Conservation (phyloP, 2,113 vertebrate genomes). For the Trogon melanurus region DNA sequence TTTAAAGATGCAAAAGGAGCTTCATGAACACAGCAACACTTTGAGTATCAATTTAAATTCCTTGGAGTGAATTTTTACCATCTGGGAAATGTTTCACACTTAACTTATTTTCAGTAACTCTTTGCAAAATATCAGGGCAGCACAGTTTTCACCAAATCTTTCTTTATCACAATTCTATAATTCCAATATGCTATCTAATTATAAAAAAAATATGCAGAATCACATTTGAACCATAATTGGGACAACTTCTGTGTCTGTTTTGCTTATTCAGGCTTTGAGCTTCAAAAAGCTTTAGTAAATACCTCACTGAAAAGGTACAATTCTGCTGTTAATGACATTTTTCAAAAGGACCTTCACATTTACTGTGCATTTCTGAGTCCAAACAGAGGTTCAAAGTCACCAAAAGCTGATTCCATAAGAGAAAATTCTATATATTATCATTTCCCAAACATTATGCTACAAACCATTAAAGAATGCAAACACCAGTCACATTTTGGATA, state of each 20-base stretch:
- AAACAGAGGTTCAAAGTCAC: background rate
- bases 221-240: background rate
- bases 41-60: constrained; percentile 67
- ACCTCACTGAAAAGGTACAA: background rate
- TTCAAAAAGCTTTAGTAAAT: background rate
- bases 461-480: background rate
- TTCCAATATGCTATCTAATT: constrained; percentile 44
- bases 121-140: constrained; percentile 34
- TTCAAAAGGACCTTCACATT: background rate
- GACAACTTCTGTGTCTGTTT: background rate
- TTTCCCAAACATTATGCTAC: background rate
- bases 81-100: constrained; percentile 65
- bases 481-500: background rate
- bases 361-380: background rate
- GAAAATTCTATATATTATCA: background rate
- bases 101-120: constrained; percentile 59
- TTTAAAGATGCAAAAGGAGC: constrained; percentile 57
- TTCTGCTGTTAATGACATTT: background rate
- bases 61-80: constrained; percentile 70
- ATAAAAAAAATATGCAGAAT: constrained; percentile 49
- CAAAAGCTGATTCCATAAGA: background rate
- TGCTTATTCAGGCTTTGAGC: constrained; percentile 52
- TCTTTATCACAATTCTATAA: constrained; percentile 43
- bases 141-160: constrained; percentile 30
- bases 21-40: constrained; percentile 64